Conservation (phyloP, 2,888 invertebrate species). For the Maniola hyperantus region DNA sequence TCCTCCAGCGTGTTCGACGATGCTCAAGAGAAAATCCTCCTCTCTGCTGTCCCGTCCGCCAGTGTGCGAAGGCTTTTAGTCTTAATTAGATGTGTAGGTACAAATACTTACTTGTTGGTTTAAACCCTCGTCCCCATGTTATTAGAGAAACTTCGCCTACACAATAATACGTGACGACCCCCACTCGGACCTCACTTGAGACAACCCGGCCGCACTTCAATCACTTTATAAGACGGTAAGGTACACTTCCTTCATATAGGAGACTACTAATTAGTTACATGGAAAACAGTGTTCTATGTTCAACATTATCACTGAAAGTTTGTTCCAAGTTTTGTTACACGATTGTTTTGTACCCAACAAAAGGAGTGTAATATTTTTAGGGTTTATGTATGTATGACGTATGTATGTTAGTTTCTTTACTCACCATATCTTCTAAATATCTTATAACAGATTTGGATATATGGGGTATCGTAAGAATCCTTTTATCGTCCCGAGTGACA, state of each 20-base stretch:
- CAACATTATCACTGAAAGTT: not conserved
- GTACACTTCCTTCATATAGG: slow-evolving; percentile 9
- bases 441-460: too few species aligned
- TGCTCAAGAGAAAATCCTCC: too few species aligned
- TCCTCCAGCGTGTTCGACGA: too few species aligned
- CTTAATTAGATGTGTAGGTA: not conserved
- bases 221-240: slow-evolving; percentile 27
- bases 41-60: too few species aligned
- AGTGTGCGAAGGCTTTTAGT: too few species aligned
- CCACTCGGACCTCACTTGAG: slow-evolving; percentile 26
- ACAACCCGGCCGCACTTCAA: slow-evolving; percentile 18
- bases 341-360: too few species aligned
- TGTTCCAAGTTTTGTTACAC: not conserved
- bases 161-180: slow-evolving; percentile 9
- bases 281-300: not conserved
- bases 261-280: not conserved
- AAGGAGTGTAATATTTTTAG: too few species aligned
- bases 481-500: too few species aligned
- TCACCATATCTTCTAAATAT: too few species aligned
- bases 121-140: slow-evolving; percentile 11
- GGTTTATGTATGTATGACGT: too few species aligned
- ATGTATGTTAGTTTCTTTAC: too few species aligned
- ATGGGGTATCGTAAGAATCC: too few species aligned
- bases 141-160: slow-evolving; percentile 18
- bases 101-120: slow-evolving; percentile 1